phyloP scores from a whole-genome alignment of 2,797 vertebrate genomes.

The Hipposideros larvatus region DNA sequence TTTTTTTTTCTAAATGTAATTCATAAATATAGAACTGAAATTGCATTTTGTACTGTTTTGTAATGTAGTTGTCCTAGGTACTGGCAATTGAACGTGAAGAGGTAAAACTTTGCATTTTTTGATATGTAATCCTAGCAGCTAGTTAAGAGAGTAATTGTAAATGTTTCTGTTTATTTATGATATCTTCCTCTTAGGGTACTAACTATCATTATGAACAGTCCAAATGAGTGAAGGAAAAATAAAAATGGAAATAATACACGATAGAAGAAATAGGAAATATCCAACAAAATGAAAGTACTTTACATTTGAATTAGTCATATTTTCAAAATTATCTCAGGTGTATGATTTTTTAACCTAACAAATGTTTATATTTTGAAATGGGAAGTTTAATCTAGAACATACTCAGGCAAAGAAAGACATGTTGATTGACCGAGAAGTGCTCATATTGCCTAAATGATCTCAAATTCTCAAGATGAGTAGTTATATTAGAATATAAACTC shows the following conservation, averaged over 20 bases:
- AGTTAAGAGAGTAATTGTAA: neutral
- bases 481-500: slow-evolving; percentile 1
- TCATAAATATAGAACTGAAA: neutral
- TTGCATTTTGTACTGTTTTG: neutral
- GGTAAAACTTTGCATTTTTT: slow-evolving; percentile 31
- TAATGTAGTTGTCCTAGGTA: neutral
- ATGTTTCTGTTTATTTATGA: slow-evolving; percentile 42
- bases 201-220: neutral
- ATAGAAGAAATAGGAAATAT: slow-evolving; percentile 48
- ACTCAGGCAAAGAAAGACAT: neutral
- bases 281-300: neutral
- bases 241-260: neutral
- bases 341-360: slow-evolving; percentile 15
- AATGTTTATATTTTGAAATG: slow-evolving; percentile 40
- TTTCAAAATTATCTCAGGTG: slow-evolving; percentile 3
- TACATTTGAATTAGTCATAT: slow-evolving; percentile 35
- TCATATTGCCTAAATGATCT: neutral
- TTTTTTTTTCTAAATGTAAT: slow-evolving; percentile 61
- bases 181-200: neutral
- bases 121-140: neutral
- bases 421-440: neutral
- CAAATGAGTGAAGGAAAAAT: slow-evolving; percentile 25
- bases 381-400: slow-evolving; percentile 41
- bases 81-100: neutral
- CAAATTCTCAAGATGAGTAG: neutral